Percentiles rank a stretch among this genome's conserved stretches.
These are phyloP conservation scores for Tupaia chinensis DNA, from an alignment of 2,113 vertebrate genomes.

Conservation along the genomic window DNA sequence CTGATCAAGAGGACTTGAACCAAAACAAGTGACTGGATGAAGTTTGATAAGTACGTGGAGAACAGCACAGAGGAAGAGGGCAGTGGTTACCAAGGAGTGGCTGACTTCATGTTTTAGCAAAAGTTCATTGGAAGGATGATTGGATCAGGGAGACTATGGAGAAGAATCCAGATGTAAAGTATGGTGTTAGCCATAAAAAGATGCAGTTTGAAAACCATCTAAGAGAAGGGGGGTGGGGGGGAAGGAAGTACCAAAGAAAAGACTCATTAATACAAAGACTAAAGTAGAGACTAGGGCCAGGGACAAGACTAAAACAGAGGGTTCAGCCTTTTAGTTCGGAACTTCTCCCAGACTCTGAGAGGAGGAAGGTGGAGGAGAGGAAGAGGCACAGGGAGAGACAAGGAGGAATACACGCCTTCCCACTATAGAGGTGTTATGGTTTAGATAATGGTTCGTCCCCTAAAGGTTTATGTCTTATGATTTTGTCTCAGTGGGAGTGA, in stretches of 20 bases:
- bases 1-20: background rate
- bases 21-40: background rate
- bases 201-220: background rate
- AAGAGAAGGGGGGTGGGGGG: too few relatives aligned
- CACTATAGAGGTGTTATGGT: too few relatives aligned
- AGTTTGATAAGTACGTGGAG: background rate
- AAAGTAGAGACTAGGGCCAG: background rate
- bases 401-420: background rate
- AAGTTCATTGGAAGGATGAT: background rate
- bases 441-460: too few relatives aligned
- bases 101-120: background rate
- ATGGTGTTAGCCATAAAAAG: background rate
- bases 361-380: background rate
- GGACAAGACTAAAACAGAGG: background rate
- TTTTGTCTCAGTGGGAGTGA: too few relatives aligned
- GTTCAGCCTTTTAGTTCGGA: background rate
- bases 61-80: background rate
- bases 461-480: too few relatives aligned
- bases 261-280: background rate
- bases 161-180: background rate
- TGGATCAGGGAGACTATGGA: background rate
- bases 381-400: too few relatives aligned
- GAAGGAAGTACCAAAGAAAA: background rate
- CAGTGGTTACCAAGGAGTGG: background rate
- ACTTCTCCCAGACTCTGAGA: background rate